phyloP scores from a whole-genome alignment of 1,140 invertebrate species.

The Drosophila bocqueti region DNA sequence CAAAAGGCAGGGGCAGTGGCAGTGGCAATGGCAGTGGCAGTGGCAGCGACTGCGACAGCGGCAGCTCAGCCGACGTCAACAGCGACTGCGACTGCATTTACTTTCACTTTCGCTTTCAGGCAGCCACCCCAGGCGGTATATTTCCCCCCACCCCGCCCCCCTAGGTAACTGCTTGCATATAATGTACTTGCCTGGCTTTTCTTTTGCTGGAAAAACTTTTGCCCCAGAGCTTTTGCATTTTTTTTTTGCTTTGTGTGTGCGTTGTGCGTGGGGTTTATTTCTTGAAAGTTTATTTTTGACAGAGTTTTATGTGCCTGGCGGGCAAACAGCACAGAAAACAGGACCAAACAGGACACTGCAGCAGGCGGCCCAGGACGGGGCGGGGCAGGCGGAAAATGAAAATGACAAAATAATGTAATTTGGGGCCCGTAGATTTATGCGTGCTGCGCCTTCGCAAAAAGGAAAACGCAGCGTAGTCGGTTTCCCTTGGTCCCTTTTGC shows the following conservation, averaged over 20 bases:
- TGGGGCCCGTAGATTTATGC: slow-evolving; percentile 79
- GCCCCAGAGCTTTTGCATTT: slow-evolving; percentile 82
- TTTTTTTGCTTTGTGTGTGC: slow-evolving; percentile 27
- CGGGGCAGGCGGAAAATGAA: slow-evolving; percentile 22
- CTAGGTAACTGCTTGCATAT: slow-evolving; percentile 67
- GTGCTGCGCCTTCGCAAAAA: slow-evolving; percentile 65
- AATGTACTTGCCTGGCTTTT: slow-evolving; percentile 60
- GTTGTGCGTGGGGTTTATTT: slow-evolving; percentile 36
- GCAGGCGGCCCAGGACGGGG: slow-evolving; percentile 11
- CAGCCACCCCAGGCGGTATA: slow-evolving; percentile 56
- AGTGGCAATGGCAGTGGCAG: not conserved
- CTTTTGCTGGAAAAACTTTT: slow-evolving; percentile 61
- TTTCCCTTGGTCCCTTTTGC: slow-evolving; percentile 51
- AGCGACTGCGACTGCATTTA: slow-evolving; percentile 49
- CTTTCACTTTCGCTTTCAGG: slow-evolving; percentile 78
- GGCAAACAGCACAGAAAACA: slow-evolving; percentile 34
- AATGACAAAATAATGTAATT: slow-evolving; percentile 85
- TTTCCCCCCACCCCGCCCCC: not conserved
- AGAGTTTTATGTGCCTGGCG: slow-evolving; percentile 78
- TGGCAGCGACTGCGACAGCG: not conserved
- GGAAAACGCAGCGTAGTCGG: slow-evolving; percentile 73
- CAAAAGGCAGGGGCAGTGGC: slow-evolving; percentile 19
- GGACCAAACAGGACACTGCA: slow-evolving; percentile 61
- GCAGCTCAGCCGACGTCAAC: not conserved
- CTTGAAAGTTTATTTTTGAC: slow-evolving; percentile 79